These are phyloP conservation scores for Atopsyche davidsoni DNA, from an alignment of 1,140 invertebrate species.

Conservation along the genomic window DNA sequence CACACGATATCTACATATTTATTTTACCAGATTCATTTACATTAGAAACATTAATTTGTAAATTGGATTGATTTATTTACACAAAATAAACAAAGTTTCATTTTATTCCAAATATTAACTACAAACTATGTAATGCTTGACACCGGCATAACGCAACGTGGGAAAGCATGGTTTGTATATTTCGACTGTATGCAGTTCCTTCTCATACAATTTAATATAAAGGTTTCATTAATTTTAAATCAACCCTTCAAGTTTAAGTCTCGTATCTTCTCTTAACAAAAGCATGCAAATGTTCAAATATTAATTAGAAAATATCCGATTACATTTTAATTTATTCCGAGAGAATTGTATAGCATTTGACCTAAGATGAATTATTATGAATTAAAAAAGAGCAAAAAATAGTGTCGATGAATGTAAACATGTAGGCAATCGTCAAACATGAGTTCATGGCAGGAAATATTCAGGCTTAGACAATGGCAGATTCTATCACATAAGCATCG, in stretches of 20 bases:
- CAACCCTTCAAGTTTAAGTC: constrained; percentile 5
- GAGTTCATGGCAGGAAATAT: constrained; percentile 25
- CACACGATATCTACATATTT: too few relatives aligned
- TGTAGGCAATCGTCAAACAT: constrained; percentile 12
- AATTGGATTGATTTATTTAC: too few relatives aligned
- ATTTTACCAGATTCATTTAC: too few relatives aligned
- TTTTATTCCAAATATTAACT: too few relatives aligned
- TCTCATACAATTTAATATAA: too few relatives aligned
- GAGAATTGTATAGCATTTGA: constrained; percentile 16
- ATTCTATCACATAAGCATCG: constrained; percentile 26
- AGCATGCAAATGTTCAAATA: constrained; percentile 17
- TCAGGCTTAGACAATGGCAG: constrained; percentile 27
- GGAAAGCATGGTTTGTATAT: too few relatives aligned
- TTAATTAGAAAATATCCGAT: constrained; percentile 12
- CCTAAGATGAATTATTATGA: constrained; percentile 17
- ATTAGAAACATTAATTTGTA: too few relatives aligned
- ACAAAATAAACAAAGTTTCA: too few relatives aligned
- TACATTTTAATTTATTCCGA: constrained; percentile 11
- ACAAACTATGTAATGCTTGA: too few relatives aligned
- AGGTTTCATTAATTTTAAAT: too few relatives aligned
- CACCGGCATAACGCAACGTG: too few relatives aligned
- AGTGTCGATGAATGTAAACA: constrained; percentile 22
- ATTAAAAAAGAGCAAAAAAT: constrained; percentile 21
- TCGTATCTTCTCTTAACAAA: constrained; percentile 9
- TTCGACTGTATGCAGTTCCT: too few relatives aligned